A percentile compares a stretch with the other conserved stretches of the same genome.
phyloP scores from a whole-genome alignment of 1,140 invertebrate species.

The Magallana angulata region DNA sequence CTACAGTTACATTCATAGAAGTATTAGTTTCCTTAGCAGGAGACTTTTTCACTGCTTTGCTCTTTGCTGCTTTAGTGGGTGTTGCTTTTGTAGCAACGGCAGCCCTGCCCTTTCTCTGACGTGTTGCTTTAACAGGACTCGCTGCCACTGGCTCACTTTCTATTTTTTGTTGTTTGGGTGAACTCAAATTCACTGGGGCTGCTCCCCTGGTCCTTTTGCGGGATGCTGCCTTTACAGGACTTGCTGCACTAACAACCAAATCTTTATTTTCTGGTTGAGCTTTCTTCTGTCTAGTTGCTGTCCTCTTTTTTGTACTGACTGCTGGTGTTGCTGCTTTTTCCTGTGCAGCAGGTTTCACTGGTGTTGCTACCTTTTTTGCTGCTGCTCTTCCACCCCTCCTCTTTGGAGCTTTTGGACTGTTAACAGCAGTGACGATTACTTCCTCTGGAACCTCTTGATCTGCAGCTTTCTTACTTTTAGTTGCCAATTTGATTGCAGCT shows the following conservation, averaged over 20 bases:
- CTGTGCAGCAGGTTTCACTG: background rate
- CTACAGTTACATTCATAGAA: too few species aligned
- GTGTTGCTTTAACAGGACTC: conserved; percentile 14
- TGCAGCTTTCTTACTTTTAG: background rate
- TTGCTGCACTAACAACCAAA: background rate
- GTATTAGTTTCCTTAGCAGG: too few species aligned
- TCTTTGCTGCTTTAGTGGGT: background rate
- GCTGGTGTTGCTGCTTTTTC: background rate
- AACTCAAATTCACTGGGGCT: background rate
- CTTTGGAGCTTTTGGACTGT: background rate
- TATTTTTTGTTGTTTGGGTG: conserved; percentile 11
- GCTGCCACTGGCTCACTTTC: background rate
- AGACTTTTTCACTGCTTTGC: background rate
- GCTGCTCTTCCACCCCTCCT: background rate
- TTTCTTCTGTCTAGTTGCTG: background rate
- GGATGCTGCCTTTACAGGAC: background rate
- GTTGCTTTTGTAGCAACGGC: background rate
- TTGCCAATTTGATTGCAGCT: background rate
- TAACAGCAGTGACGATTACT: background rate
- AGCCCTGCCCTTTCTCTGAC: background rate
- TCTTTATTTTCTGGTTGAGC: background rate
- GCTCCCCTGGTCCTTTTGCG: background rate
- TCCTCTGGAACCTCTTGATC: background rate
- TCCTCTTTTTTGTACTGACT: background rate
- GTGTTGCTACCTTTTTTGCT: background rate